Conservation (phyloP, 2,113 vertebrate species). For the Perca schrenkii region DNA sequence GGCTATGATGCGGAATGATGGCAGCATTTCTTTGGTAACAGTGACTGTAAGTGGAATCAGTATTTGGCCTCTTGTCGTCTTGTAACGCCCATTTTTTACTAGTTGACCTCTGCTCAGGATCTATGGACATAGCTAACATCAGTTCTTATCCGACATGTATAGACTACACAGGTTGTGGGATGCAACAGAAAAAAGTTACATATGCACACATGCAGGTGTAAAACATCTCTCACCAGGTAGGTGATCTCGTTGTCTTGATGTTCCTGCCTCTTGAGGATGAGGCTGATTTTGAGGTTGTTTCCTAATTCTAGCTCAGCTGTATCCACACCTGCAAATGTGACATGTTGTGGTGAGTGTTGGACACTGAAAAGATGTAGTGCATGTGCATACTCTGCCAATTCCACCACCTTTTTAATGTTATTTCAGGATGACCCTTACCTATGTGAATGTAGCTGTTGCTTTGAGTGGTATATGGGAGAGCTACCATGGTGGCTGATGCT, state of each 20-base stretch:
- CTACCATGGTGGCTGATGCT: constrained; percentile 73
- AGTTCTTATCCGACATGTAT: neutral
- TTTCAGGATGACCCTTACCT: constrained; percentile 44
- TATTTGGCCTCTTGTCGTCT: constrained; percentile 48
- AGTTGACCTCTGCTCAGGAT: constrained; percentile 84
- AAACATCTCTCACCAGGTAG: constrained; percentile 78
- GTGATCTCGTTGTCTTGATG: constrained; percentile 72
- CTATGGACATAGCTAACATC: constrained; percentile 59
- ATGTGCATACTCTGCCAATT: neutral
- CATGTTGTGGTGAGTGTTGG: neutral
- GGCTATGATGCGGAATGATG: constrained; percentile 85
- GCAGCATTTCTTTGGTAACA: constrained; percentile 79
- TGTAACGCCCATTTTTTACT: constrained; percentile 59
- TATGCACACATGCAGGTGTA: neutral
- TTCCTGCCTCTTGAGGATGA: constrained; percentile 50
- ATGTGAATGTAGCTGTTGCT: constrained; percentile 83
- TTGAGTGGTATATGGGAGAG: constrained; percentile 69
- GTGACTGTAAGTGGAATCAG: constrained; percentile 63
- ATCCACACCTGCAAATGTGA: constrained; percentile 48
- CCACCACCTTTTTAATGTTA: neutral
- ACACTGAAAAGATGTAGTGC: neutral
- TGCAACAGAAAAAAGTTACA: neutral
- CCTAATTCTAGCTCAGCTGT: constrained; percentile 45
- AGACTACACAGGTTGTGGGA: neutral
- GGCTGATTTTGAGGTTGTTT: constrained; percentile 66